Percentiles rank a stretch among this genome's conserved stretches.
Evolutionary conservation across 37 sponge, comb jelly and placozoan species (phyloP).

Genomic region (Chondrosia reniformis): DNA sequence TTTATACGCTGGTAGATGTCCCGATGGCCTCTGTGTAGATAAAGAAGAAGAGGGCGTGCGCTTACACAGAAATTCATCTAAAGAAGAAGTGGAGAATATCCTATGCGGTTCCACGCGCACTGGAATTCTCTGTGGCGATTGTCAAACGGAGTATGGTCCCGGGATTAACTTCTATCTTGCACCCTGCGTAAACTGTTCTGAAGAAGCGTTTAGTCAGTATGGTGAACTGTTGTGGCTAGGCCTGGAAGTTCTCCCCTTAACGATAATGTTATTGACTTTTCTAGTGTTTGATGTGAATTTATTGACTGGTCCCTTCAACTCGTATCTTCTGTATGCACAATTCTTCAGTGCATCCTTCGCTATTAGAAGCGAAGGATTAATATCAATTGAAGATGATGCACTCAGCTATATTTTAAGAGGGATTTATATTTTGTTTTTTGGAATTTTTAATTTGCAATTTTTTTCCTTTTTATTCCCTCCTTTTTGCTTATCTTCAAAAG

Average conservation of each 20-base stretch:
- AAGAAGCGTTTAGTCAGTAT: neutral
- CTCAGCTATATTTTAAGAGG: neutral
- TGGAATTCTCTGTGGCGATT: slow-evolving; percentile 13
- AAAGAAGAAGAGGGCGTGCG: no score
- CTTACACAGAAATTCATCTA: neutral
- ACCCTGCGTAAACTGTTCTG: neutral
- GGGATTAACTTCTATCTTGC: neutral
- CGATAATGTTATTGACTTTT: neutral
- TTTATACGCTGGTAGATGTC: neutral
- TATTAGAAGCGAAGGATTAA: neutral
- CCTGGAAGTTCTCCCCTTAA: neutral
- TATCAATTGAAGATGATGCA: neutral
- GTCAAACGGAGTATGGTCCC: neutral
- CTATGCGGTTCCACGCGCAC: slow-evolving; percentile 14
- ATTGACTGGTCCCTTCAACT: slow-evolving; percentile 11
- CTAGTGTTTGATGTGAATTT: neutral
- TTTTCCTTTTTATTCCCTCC: neutral
- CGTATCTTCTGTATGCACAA: slow-evolving; percentile 14
- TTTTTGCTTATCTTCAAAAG: neutral
- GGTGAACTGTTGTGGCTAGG: neutral
- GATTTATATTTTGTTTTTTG: neutral
- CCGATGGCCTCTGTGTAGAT: neutral
- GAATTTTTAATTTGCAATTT: slow-evolving; percentile 2
- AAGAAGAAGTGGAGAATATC: neutral
- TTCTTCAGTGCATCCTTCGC: neutral